Base-by-base conservation (phyloP, 2,888 invertebrate species). In the Callimorpha dominula region DNA sequence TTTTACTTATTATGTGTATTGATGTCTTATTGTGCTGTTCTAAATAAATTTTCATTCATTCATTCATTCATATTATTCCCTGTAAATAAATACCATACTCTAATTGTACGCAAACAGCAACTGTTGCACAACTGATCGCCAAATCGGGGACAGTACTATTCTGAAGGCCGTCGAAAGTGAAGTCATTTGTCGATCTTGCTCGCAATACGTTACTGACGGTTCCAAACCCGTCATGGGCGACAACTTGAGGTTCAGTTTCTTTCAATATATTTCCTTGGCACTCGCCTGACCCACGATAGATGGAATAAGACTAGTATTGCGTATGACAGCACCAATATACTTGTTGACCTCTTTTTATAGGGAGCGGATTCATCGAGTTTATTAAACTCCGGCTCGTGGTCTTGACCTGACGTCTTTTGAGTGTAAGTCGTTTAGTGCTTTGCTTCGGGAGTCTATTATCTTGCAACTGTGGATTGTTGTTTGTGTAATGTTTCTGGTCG, bases 121-220 rank as follows among this genome's bases (percentile, higher is more conserved):
- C 64, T 60, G 31, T 84, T 86, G 81, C 85, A 81, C 85, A 88
- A 88, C 66, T 70, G 80, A 73, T 80, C 78, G 78, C 74, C 78
- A 84, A 82, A 86, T 85, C 85, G 84, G 85, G 88, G 83, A 86
- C 88, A 88, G 82, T 78, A 83, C 81, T 82, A 81, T 80, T 75
- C 74, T 63, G 82, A 84, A 88, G 88, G 88, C 78, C 83, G 83
- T 86, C 83, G 89, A 88, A 88, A 88, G 89, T 86, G 85, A 80
- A 85, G 85, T 80, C 83, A 83, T 86, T 87, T 82, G 83, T 78
- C 75, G 78, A 73, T 85, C 75, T 75, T 66, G 75, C 77, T 78
- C 73, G 82, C 80, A 74, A 78, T 82, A 80, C 78, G 74, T 81
- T 79, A 78, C 77, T 75, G 84, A 84, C 84, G 78, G 84, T 70